These are phyloP conservation scores for Ectobius pallidus DNA, from an alignment of 2,888 invertebrate genomes.

Conservation along the genomic window DNA sequence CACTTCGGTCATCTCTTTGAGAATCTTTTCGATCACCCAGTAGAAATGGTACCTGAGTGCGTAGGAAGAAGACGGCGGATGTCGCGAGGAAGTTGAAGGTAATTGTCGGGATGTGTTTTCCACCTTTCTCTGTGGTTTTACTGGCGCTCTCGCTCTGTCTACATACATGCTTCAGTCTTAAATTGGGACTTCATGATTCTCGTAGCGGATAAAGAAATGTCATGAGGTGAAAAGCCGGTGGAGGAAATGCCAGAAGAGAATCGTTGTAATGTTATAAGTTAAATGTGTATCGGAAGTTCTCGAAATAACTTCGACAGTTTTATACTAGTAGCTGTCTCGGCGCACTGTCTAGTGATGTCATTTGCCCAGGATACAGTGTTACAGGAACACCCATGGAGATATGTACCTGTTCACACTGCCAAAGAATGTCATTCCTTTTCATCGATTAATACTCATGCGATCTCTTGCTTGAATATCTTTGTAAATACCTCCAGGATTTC, in stretches of 20 bases:
- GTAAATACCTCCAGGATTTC: too few relatives aligned
- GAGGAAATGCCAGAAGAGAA: constrained; percentile 16
- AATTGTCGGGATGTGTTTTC: constrained; percentile 9
- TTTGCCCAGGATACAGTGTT: too few relatives aligned
- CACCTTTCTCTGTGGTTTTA: not conserved
- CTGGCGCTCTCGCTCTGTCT: not conserved
- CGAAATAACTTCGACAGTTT: constrained; percentile 34
- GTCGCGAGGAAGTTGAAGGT: not conserved
- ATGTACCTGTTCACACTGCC: too few relatives aligned
- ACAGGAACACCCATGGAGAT: too few relatives aligned
- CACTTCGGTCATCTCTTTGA: too few relatives aligned
- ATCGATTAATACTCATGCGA: too few relatives aligned
- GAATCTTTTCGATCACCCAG: too few relatives aligned
- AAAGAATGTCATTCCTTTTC: too few relatives aligned
- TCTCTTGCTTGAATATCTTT: too few relatives aligned
- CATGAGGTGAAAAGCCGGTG: constrained; percentile 5
- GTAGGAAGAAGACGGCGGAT: too few relatives aligned
- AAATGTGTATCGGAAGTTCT: constrained; percentile 38
- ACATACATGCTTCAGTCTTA: not conserved
- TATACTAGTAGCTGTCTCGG: constrained; percentile 10
- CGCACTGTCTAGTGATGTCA: not conserved
- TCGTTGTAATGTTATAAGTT: constrained; percentile 22
- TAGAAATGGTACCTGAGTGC: too few relatives aligned
- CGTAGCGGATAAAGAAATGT: constrained; percentile 24
- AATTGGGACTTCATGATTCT: constrained; percentile 5